Base-by-base conservation (phyloP, 2,888 invertebrate genomes). In the Tenthredo distinguenda region DNA sequence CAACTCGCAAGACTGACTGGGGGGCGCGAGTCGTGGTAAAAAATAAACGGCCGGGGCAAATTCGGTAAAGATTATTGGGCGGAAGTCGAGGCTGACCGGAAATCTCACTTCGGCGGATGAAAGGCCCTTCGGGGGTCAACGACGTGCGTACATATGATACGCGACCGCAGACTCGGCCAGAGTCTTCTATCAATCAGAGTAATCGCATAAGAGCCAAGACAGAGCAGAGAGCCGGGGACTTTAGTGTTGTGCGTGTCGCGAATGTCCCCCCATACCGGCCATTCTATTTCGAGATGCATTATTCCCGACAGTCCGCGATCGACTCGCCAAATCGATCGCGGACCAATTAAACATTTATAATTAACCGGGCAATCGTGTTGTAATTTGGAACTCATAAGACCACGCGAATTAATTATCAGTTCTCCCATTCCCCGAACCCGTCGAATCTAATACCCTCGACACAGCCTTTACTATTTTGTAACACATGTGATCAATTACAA, bases 271-370 rank as follows among this genome's bases (percentile, higher is more conserved):
- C 83, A 83, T 83, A 68, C 83, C 86, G 89, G 62, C 85, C 86
- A 89, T 90, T 92, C 93, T 93, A 93, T 93, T 93, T 93, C 88
- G 89, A 92, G 91, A 90, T 91, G 91, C 92, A 93, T 93, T 91
- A 92, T 92, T 92, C 91, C 90, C 91, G 91, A 91, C 90, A 90
- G 88, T 88, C 89, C 89, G 89, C 91, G 89, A 92, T 90, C 91
- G 91, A 91, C 91, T 88, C 89, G 93, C 93, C 93, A 93, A 93
- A 92, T 93, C 93, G 92, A 93, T 93, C 93, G 91, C 90, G 93
- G 87, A 92, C 93, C 92, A 92, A 93, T 93, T 93, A 92, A 68
- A 91, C 92, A 92, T 92, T 93, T 93, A 93, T 93, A 93, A 93
- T 93, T 93, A 93, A 91, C 88, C 88, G 84, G 86, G 81, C 88